Conservation (phyloP, 2,888 invertebrate genomes). For the Andrena bucephala region DNA sequence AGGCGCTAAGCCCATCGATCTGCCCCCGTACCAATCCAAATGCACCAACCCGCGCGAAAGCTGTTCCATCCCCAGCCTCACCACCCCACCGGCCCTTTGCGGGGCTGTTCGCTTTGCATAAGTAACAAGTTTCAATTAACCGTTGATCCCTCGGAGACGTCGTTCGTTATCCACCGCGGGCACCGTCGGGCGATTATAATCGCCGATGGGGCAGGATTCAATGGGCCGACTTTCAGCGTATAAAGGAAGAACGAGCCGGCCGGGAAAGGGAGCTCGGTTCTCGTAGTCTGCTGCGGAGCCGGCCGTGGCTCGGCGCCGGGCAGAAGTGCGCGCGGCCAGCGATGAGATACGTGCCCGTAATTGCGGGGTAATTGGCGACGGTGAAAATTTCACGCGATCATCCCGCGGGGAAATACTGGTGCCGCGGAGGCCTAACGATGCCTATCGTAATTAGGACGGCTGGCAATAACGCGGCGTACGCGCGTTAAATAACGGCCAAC, state of each 20-base stretch:
- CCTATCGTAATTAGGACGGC: conserved; percentile 42
- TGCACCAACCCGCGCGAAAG: background rate
- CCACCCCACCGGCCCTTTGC: background rate
- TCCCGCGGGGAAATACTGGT: conserved; percentile 22
- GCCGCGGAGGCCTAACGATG: conserved; percentile 18
- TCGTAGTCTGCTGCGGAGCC: conserved; percentile 23
- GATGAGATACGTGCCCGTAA: conserved; percentile 18
- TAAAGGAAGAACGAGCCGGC: background rate
- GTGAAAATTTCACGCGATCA: conserved; percentile 61
- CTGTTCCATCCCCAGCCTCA: background rate
- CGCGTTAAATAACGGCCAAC: conserved; percentile 24
- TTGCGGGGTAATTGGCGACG: conserved; percentile 46
- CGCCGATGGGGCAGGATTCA: conserved; percentile 10
- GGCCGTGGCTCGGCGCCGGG: background rate
- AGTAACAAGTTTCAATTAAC: conserved; percentile 43
- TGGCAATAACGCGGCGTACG: conserved; percentile 21
- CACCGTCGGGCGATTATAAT: conserved; percentile 17
- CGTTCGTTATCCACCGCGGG: conserved; percentile 13
- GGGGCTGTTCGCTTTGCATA: conserved; percentile 14
- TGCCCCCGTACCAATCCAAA: background rate
- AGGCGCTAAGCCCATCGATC: background rate
- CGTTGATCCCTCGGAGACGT: conserved; percentile 11
- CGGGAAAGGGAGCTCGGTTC: background rate
- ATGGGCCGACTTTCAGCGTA: conserved; percentile 10
- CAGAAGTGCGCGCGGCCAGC: conserved; percentile 13